Conservation (phyloP, 30 jellyfish, hydroid and myxozoan genomes). For the Cassiopea xamachana region DNA sequence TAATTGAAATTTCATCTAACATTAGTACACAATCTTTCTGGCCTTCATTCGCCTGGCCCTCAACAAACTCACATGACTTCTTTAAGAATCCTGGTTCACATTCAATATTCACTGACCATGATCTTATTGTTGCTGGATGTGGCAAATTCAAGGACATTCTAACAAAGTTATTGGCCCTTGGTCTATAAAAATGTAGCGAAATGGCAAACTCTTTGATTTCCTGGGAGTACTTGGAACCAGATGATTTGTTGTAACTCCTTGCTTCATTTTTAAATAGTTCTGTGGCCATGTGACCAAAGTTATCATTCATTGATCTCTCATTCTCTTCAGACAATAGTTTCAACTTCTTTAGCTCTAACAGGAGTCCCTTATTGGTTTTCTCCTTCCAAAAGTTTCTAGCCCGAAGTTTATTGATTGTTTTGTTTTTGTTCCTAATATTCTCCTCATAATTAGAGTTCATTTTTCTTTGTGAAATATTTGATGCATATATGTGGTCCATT, state of each 20-base stretch:
- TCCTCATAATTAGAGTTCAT: not conserved
- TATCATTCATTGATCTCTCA: not conserved
- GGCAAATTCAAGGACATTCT: slow-evolving; percentile 27
- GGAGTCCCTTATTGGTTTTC: not conserved
- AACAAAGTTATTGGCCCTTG: slow-evolving; percentile 15
- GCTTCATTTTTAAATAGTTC: slow-evolving; percentile 11
- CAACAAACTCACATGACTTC: slow-evolving; percentile 10
- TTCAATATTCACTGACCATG: slow-evolving; percentile 15
- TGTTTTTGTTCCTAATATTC: not conserved
- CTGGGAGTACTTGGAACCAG: slow-evolving; percentile 22
- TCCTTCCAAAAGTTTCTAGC: not conserved
- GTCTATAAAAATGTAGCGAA: slow-evolving; percentile 27
- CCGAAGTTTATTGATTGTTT: not conserved
- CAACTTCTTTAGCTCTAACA: not conserved
- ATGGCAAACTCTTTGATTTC: slow-evolving; percentile 30
- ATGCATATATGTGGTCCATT: too few relatives aligned
- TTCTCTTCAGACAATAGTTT: not conserved
- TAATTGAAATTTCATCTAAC: slow-evolving; percentile 41
- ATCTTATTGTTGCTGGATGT: slow-evolving; percentile 50
- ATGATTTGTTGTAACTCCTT: not conserved
- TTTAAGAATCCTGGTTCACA: slow-evolving; percentile 59
- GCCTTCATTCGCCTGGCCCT: not conserved
- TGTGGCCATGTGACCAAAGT: slow-evolving; percentile 12
- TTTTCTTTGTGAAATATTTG: too few relatives aligned
- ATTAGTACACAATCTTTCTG: not conserved